These are phyloP conservation scores for Rhineura floridana DNA, from an alignment of 2,113 vertebrate genomes.

Conservation along the genomic window DNA sequence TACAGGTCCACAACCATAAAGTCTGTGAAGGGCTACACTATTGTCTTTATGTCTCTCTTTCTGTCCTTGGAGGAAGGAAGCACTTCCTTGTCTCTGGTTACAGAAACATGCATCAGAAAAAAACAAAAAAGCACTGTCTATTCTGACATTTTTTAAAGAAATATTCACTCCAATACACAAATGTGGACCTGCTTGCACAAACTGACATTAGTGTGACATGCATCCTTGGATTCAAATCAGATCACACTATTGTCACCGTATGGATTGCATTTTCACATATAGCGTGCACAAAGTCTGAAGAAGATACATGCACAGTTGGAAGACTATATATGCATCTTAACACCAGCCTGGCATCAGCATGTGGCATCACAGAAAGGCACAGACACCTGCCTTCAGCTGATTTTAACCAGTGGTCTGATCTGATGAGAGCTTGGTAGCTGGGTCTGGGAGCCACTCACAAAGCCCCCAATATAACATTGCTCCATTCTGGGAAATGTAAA, in stretches of 20 bases:
- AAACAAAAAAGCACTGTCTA: not conserved
- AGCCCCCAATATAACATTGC: not conserved
- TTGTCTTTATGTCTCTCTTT: not conserved
- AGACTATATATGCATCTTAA: too few species aligned
- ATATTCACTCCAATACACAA: not conserved
- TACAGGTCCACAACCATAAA: not conserved
- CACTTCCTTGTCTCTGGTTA: not conserved
- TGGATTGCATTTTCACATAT: not conserved
- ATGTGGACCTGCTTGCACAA: not conserved
- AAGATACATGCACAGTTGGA: not conserved
- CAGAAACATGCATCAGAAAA: not conserved
- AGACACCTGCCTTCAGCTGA: not conserved
- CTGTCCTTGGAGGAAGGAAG: not conserved
- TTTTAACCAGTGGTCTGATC: not conserved
- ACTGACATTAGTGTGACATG: not conserved
- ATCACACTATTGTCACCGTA: not conserved
- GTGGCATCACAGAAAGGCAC: not conserved
- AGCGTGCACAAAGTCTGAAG: not conserved
- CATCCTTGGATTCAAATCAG: not conserved
- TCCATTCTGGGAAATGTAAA: too few species aligned
- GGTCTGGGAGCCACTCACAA: not conserved
- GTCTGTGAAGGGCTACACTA: not conserved
- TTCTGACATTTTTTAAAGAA: not conserved
- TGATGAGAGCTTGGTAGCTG: not conserved
- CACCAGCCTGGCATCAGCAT: not conserved